phyloP scores from a whole-genome alignment of 2,888 invertebrate genomes.

The Eupithecia pulchellata region DNA sequence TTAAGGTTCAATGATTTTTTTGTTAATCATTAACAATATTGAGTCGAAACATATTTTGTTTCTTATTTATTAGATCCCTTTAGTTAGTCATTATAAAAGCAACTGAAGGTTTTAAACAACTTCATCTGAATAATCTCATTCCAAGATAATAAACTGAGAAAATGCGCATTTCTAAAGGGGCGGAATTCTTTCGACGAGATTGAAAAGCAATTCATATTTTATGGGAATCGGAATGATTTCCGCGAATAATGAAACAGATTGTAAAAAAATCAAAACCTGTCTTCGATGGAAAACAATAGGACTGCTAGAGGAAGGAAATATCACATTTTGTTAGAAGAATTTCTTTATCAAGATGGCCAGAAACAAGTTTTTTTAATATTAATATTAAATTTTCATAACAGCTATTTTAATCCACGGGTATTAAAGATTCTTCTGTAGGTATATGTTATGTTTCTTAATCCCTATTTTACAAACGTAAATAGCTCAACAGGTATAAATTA shows the following conservation, averaged over 20 bases:
- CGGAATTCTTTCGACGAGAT: constrained; percentile 16
- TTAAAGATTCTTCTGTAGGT: background rate
- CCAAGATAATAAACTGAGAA: constrained; percentile 27
- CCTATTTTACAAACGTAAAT: background rate
- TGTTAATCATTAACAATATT: background rate
- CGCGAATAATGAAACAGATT: constrained; percentile 16
- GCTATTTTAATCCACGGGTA: background rate
- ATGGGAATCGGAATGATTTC: constrained; percentile 16
- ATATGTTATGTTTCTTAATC: background rate
- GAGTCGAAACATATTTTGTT: background rate
- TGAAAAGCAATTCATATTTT: constrained; percentile 21
- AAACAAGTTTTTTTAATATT: background rate
- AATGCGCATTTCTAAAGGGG: constrained; percentile 24
- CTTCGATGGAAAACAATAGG: constrained; percentile 5
- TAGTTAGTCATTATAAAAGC: constrained; percentile 56
- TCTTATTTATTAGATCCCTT: constrained; percentile 28
- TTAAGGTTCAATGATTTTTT: background rate
- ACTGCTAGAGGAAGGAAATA: constrained; percentile 4
- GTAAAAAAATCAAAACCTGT: constrained; percentile 13
- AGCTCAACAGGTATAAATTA: background rate
- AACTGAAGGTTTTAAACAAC: constrained; percentile 47
- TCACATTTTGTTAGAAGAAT: constrained; percentile 5
- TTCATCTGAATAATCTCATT: constrained; percentile 44
- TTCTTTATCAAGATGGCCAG: background rate
- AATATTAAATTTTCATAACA: background rate